These are phyloP conservation scores for Polymixis flavicincta DNA, from an alignment of 2,888 invertebrate species.

Conservation along the genomic window DNA sequence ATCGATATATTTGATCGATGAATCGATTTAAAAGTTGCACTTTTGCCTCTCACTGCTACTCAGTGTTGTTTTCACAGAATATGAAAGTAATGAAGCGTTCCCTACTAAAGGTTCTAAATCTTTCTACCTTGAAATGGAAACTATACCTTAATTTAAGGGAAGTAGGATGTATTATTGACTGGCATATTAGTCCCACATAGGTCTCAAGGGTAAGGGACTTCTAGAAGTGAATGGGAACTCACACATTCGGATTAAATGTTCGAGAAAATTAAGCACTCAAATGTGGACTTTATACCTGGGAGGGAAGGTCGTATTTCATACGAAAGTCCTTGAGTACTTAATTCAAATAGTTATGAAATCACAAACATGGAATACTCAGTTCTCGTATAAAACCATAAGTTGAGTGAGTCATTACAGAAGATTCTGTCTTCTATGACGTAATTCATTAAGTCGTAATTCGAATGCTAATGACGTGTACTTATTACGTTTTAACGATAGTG, in stretches of 20 bases:
- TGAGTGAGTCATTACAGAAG: constrained; percentile 61
- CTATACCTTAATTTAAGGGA: fast-evolving
- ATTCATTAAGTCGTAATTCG: constrained; percentile 61
- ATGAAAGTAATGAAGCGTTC: constrained; percentile 70
- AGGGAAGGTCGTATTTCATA: constrained; percentile 53
- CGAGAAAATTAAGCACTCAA: constrained; percentile 32
- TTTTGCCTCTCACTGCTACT: constrained; percentile 48
- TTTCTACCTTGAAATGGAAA: constrained; percentile 6
- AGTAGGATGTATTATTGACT: constrained; percentile 50
- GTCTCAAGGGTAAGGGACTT: constrained; percentile 57
- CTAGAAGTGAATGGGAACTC: constrained; percentile 77
- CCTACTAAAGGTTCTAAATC: constrained; percentile 40
- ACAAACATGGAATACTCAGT: constrained; percentile 63
- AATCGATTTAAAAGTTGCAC: constrained; percentile 36
- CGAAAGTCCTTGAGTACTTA: constrained; percentile 62
- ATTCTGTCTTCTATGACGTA: constrained; percentile 57
- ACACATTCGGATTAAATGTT: constrained; percentile 67
- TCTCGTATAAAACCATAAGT: constrained; percentile 47
- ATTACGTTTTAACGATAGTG: constrained; percentile 74
- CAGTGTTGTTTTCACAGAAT: constrained; percentile 70
- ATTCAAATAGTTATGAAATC: constrained; percentile 70
- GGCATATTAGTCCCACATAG: constrained; percentile 33
- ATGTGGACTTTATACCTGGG: constrained; percentile 8
- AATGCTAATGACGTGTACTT: constrained; percentile 64
- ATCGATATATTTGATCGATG: constrained; percentile 52